These are phyloP conservation scores for Athene cunicularia DNA, from an alignment of 2,113 vertebrate genomes.

Conservation along the genomic window DNA sequence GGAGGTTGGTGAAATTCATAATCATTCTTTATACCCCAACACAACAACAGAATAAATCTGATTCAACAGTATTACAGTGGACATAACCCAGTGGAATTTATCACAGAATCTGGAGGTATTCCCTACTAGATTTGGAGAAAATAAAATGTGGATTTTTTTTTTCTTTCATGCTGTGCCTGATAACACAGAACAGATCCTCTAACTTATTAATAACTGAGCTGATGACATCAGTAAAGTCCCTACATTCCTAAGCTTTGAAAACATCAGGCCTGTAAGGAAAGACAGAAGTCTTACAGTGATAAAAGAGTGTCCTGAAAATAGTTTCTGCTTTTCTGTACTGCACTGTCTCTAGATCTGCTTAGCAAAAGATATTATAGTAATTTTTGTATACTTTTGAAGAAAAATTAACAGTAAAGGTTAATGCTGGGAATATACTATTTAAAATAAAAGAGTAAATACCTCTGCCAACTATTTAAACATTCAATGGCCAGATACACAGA, in stretches of 20 bases:
- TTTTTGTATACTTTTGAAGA: neutral
- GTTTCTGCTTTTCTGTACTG: neutral
- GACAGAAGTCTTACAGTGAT: neutral
- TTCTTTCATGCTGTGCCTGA: neutral
- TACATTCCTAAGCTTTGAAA: neutral
- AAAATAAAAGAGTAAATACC: conserved; percentile 21
- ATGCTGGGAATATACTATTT: neutral
- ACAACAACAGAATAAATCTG: neutral
- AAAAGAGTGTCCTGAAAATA: neutral
- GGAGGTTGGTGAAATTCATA: neutral
- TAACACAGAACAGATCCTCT: neutral
- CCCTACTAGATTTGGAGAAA: neutral
- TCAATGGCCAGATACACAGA: neutral
- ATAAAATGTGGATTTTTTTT: neutral
- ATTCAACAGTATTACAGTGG: neutral
- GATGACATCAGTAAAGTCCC: neutral
- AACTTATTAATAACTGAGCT: neutral
- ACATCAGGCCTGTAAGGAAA: neutral
- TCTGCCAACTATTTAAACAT: conserved; percentile 36
- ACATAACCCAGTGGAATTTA: neutral
- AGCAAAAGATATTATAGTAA: neutral
- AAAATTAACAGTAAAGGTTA: conserved; percentile 37
- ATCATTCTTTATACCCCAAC: neutral
- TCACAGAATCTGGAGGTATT: neutral
- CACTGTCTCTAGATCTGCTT: neutral